These are phyloP conservation scores for Platysternon megacephalum DNA, from an alignment of 2,113 vertebrate genomes.

Conservation along the genomic window DNA sequence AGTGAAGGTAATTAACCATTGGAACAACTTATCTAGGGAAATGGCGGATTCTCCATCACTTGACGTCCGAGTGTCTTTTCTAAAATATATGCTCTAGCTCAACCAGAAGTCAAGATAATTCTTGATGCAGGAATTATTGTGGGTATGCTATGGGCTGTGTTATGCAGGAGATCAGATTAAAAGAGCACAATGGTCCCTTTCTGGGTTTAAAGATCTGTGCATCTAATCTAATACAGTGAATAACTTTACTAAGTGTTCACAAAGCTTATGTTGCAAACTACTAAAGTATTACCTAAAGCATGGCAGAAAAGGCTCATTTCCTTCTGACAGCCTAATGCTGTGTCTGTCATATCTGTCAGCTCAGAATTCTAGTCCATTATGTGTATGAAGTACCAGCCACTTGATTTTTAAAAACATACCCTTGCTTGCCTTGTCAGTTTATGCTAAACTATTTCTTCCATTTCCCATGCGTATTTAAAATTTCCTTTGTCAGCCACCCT, in stretches of 20 bases:
- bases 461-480: background rate
- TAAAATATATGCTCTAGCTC: background rate
- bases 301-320: background rate
- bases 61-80: background rate
- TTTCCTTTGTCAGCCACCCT: background rate
- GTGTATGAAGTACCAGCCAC: background rate
- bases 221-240: background rate
- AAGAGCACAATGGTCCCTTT: background rate
- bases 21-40: background rate
- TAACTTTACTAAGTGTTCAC: background rate
- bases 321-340: background rate
- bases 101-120: background rate
- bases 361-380: accelerated
- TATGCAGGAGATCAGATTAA: background rate
- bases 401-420: background rate
- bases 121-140: background rate
- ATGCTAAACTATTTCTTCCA: background rate
- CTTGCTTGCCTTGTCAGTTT: background rate
- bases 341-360: background rate
- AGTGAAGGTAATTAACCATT: background rate
- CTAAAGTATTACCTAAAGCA: background rate
- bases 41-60: background rate
- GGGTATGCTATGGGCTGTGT: background rate
- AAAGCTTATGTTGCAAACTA: background rate
- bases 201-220: background rate